Evolutionary conservation across 2,888 invertebrate species (phyloP).

Genomic region (Griposia aprilina): DNA sequence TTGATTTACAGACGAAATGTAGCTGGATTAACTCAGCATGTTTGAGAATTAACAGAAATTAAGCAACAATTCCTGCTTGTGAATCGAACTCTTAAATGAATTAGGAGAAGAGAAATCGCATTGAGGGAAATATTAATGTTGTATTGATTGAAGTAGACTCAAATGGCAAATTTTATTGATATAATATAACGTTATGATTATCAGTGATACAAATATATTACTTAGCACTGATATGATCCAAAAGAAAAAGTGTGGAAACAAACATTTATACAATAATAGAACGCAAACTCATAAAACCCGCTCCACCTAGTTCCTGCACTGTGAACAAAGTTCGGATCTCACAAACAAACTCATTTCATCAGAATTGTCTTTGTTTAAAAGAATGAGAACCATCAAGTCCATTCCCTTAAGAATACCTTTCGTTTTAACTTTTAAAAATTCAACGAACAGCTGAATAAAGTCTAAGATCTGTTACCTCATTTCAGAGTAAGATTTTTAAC

Average conservation of each 20-base stretch:
- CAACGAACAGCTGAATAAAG: slow-evolving; percentile 63
- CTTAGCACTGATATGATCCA: background rate
- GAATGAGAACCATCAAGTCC: slow-evolving; percentile 53
- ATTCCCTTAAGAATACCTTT: slow-evolving; percentile 57
- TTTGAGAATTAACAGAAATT: slow-evolving; percentile 38
- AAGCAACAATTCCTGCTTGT: slow-evolving; percentile 1
- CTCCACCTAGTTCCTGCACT: slow-evolving; percentile 14
- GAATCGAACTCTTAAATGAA: background rate
- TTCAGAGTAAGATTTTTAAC: slow-evolving; percentile 67
- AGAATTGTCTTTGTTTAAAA: slow-evolving; percentile 63
- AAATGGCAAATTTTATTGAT: background rate
- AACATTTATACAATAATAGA: background rate
- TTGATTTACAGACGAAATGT: slow-evolving; percentile 43
- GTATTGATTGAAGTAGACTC: background rate
- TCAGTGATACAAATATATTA: background rate
- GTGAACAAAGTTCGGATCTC: slow-evolving; percentile 46
- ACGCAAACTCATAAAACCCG: slow-evolving; percentile 32
- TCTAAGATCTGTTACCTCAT: slow-evolving; percentile 67
- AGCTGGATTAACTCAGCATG: slow-evolving; percentile 16
- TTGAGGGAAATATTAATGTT: background rate
- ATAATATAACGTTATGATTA: background rate
- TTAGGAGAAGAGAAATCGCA: background rate
- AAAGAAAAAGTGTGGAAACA: slow-evolving; percentile 4
- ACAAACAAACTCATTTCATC: slow-evolving; percentile 57
- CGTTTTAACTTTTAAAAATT: slow-evolving; percentile 67